Base-by-base conservation (phyloP, 2,797 vertebrate genomes). In the Salarias fasciatus region DNA sequence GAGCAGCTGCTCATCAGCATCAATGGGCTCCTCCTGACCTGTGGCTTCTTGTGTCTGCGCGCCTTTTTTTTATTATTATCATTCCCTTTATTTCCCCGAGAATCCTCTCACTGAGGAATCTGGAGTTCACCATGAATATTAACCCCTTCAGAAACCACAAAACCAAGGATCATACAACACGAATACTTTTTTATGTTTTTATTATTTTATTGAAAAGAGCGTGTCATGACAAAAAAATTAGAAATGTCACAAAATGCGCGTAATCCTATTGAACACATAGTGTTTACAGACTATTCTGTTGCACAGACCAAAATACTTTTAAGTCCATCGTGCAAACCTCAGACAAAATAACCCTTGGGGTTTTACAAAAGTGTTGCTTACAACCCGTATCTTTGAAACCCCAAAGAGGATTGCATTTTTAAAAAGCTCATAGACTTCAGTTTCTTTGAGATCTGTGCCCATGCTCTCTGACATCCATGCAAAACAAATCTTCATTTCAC, bases 291-390 rank as follows among this genome's bases (percentile, higher is more conserved):
- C 82, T 85, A 76, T 77, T 85, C 52, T 89, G 89, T 93, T 93
- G 92, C 92, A 93, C 92, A 92, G 92, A 93, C 91, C 80, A 92
- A 92, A 88, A 76, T 83, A 92, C 79, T 86, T 88, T 88, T 74
- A 93, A 93, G 91, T 90, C 89, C 84, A 82, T 81, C 52, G 91
- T 93, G 93, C 93, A 94, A 93, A 89, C 90, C 88, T 93, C 87
- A 85, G 73, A 89, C 79, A 90, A 79, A 84, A 79, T 88, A 94
- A 92, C 91, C 93, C 93, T 77, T 90, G 88, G 92, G 91, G 92
- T 93, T 93, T 92, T 93, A 92, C 92, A 91, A 87, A 90, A 88
- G 87, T 93, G 90, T 89, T 91, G 88, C 71, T 79, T 90, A 92
- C 91, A 93, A 91, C 90, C 82, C 82, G 44, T 82, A 61, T 82